phyloP scores from a whole-genome alignment of 1,140 invertebrate genomes.

The Lethocerus indicus region DNA sequence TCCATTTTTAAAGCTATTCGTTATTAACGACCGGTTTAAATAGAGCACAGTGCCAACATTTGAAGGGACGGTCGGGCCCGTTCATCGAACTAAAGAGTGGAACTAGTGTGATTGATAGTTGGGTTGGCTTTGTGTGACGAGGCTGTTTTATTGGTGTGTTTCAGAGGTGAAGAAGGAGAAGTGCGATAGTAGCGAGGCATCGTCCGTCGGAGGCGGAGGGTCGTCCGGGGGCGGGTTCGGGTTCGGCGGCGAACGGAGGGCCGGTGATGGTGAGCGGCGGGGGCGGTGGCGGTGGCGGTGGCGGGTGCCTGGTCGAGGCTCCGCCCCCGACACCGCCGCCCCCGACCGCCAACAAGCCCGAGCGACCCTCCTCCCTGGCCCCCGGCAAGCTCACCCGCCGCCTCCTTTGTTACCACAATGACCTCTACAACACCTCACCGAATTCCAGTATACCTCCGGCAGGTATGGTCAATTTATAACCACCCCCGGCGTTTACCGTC shows the following conservation, averaged over 20 bases:
- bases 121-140: background rate
- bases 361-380: slow-evolving; percentile 48
- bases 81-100: too few species aligned
- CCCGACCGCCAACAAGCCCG: slow-evolving; percentile 29
- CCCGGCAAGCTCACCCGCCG: slow-evolving; percentile 46
- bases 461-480: too few species aligned
- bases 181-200: slow-evolving; percentile 36
- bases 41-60: too few species aligned
- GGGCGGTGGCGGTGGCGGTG: slow-evolving; percentile 22
- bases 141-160: slow-evolving; percentile 26
- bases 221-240: too few species aligned
- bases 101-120: background rate
- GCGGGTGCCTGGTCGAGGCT: slow-evolving; percentile 24
- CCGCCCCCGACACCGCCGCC: slow-evolving; percentile 17
- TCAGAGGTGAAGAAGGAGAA: slow-evolving; percentile 81
- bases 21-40: too few species aligned
- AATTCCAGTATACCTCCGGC: too few species aligned
- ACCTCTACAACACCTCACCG: slow-evolving; percentile 33
- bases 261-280: too few species aligned
- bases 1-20: too few species aligned
- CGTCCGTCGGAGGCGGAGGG: slow-evolving; percentile 21
- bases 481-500: too few species aligned
- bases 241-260: too few species aligned
- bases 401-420: slow-evolving; percentile 51
- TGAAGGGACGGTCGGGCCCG: too few species aligned